Evolutionary conservation across 92 coral and sea anemone genomes (phyloP).

Genomic region (Palythoa caribaeorum): DNA sequence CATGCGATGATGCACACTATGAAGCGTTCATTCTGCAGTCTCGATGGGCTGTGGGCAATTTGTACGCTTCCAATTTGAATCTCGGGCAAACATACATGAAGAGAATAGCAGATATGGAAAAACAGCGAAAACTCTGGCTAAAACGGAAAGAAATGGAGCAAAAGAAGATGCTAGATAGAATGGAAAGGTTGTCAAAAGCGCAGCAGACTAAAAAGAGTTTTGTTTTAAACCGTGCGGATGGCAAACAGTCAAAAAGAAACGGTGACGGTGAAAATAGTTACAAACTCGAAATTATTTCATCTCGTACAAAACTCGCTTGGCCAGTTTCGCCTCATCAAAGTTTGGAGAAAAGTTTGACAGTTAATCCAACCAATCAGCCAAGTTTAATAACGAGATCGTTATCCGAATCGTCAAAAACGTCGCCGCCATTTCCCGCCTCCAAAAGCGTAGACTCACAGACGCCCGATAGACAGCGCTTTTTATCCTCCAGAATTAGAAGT

Average conservation of each 20-base stretch:
- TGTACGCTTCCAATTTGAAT: slow-evolving; percentile 82
- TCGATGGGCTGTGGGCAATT: slow-evolving; percentile 81
- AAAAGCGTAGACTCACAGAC: background rate
- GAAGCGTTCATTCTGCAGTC: slow-evolving; percentile 85
- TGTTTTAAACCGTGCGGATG: background rate
- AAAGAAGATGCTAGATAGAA: slow-evolving; percentile 67
- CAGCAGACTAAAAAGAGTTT: slow-evolving; percentile 47
- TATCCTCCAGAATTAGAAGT: slow-evolving; percentile 5
- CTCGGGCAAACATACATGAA: slow-evolving; percentile 85
- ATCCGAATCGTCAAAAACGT: slow-evolving; percentile 12
- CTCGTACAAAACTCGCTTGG: background rate
- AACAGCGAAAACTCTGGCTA: slow-evolving; percentile 82
- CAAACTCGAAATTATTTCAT: background rate
- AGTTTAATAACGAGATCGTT: background rate
- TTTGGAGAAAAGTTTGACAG: background rate
- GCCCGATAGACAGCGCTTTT: slow-evolving; percentile 18
- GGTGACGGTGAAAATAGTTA: background rate
- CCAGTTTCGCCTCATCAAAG: background rate
- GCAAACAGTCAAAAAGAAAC: background rate
- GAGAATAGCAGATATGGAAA: slow-evolving; percentile 70
- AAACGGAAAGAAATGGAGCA: slow-evolving; percentile 74
- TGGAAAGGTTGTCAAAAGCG: slow-evolving; percentile 60
- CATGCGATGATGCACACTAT: slow-evolving; percentile 83
- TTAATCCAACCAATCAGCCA: background rate
- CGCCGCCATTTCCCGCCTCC: slow-evolving; percentile 25